phyloP scores from a whole-genome alignment of 2,113 vertebrate species.

The Calyptomena viridis region DNA sequence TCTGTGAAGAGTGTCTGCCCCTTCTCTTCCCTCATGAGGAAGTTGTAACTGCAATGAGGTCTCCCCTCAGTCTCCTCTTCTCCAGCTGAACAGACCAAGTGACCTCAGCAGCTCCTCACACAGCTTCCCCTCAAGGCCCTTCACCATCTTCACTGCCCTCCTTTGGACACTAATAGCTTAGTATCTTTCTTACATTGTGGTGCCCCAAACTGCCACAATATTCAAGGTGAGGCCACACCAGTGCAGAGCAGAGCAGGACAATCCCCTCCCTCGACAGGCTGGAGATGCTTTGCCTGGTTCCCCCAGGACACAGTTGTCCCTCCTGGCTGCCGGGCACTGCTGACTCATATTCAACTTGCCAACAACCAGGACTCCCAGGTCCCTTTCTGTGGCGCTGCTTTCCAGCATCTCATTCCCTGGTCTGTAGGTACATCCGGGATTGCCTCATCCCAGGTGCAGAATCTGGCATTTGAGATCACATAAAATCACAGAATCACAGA shows the following conservation, averaged over 20 bases:
- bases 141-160: neutral
- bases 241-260: neutral
- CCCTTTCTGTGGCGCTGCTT: neutral
- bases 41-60: neutral
- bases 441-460: neutral
- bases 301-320: neutral
- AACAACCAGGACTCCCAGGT: neutral
- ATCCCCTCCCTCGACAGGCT: neutral
- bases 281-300: neutral
- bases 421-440: neutral
- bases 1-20: rapidly evolving
- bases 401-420: neutral
- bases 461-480: neutral
- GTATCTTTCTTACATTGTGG: neutral
- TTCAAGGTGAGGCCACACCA: neutral
- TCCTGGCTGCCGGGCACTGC: neutral
- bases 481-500: neutral
- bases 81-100: neutral
- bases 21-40: neutral
- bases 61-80: neutral
- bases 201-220: neutral
- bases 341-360: neutral
- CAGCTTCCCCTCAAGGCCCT: neutral
- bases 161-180: neutral
- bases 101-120: neutral